These are phyloP conservation scores for Hypomesus transpacificus DNA, from an alignment of 2,113 vertebrate species.

Conservation along the genomic window DNA sequence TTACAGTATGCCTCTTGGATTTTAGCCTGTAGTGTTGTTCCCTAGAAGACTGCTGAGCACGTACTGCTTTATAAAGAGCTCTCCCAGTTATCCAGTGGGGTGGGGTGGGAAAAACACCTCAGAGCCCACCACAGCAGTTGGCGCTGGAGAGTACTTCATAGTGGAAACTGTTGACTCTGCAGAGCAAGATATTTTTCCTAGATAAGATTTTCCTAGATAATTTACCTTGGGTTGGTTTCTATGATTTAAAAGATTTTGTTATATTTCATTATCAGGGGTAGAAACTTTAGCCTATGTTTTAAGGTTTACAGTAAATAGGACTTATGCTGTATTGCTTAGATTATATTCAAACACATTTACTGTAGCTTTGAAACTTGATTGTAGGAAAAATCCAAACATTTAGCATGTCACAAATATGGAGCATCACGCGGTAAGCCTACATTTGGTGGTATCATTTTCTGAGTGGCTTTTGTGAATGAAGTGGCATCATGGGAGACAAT, in stretches of 20 bases:
- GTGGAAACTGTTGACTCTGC: conserved; percentile 3
- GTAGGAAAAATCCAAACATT: no score
- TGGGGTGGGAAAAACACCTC: neutral
- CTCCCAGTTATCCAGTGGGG: conserved; percentile 35
- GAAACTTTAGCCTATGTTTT: no score
- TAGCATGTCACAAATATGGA: conserved; percentile 6
- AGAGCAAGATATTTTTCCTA: neutral
- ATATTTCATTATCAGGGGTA: no score
- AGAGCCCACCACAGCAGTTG: conserved; percentile 2
- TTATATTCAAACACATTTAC: no score
- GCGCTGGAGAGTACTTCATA: neutral
- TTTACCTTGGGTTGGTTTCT: no score
- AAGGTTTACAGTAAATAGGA: no score
- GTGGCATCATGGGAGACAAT: conserved; percentile 43
- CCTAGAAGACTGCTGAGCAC: conserved; percentile 31
- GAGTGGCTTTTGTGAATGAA: conserved; percentile 42
- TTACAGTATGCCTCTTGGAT: conserved; percentile 23
- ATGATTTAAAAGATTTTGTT: no score
- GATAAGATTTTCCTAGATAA: neutral
- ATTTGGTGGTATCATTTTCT: conserved; percentile 9
- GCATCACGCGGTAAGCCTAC: conserved; percentile 23
- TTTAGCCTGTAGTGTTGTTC: conserved; percentile 41
- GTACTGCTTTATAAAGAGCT: conserved; percentile 45
- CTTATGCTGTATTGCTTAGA: no score
- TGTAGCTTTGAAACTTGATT: no score